Evolutionary conservation across 2,797 vertebrate species (phyloP).

Genomic region (Tadarida brasiliensis): DNA sequence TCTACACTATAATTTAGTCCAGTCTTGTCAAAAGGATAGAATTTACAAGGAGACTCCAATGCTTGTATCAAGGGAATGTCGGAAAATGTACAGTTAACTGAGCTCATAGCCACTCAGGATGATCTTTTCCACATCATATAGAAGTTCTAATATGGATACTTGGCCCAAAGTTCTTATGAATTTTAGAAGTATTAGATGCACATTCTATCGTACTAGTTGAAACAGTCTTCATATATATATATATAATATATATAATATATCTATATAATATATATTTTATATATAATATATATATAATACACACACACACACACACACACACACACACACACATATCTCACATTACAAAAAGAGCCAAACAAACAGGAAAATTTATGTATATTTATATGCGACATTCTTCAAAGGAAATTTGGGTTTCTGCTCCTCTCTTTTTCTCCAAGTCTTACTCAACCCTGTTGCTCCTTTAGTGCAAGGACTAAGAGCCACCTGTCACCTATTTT

Average conservation of each 20-base stretch:
- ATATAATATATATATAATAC: too few species aligned
- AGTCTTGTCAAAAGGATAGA: not conserved
- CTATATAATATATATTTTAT: too few species aligned
- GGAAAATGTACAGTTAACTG: not conserved
- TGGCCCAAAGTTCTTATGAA: not conserved
- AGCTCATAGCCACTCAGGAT: not conserved
- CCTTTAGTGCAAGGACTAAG: not conserved
- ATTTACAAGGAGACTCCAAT: slow-evolving; percentile 16
- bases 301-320: too few species aligned
- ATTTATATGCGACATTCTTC: not conserved
- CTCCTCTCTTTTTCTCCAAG: not conserved
- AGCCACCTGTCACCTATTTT: slow-evolving; percentile 59
- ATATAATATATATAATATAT: too few species aligned
- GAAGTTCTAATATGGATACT: not conserved
- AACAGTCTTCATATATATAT: too few species aligned
- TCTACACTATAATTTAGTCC: not conserved
- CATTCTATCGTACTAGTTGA: not conserved
- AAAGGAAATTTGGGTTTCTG: not conserved
- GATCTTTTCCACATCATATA: not conserved
- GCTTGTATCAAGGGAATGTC: not conserved
- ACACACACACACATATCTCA: too few species aligned
- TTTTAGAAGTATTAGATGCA: not conserved
- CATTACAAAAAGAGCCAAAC: too few species aligned
- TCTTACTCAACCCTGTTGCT: slow-evolving; percentile 27
- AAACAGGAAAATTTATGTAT: not conserved